A percentile compares a stretch with the other conserved stretches of the same genome.
Evolutionary conservation across 1,140 invertebrate species (phyloP).

Genomic region (Ephestia elutella): DNA sequence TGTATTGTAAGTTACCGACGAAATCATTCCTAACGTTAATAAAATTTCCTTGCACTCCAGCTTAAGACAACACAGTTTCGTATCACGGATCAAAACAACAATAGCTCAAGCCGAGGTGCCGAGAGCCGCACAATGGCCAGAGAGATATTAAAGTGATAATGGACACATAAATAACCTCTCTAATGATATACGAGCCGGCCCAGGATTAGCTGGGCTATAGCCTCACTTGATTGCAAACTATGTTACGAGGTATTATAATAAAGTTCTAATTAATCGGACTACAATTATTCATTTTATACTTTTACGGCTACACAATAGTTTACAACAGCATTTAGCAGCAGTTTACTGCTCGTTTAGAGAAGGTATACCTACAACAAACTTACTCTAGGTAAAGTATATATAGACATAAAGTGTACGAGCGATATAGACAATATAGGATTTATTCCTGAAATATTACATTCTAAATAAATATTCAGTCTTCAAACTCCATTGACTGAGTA

Average conservation of each 20-base stretch:
- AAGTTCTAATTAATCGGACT: not conserved
- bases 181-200: conserved; percentile 5
- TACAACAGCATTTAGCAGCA: too few species aligned
- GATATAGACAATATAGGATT: too few species aligned
- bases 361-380: too few species aligned
- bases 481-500: too few species aligned
- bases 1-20: too few species aligned
- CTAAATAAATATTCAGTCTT: too few species aligned
- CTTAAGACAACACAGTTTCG: not conserved
- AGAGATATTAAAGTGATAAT: conserved; percentile 5
- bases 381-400: too few species aligned
- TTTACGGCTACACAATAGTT: too few species aligned
- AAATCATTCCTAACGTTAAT: not conserved
- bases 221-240: not conserved
- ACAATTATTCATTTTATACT: not conserved
- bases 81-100: conserved; percentile 10
- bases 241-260: not conserved
- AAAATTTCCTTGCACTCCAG: not conserved
- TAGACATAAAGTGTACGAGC: too few species aligned
- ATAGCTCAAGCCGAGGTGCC: conserved; percentile 11
- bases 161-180: conserved; percentile 7
- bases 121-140: not conserved
- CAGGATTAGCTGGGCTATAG: conserved; percentile 6
- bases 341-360: too few species aligned
- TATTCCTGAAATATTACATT: too few species aligned